Evolutionary conservation across 2,888 invertebrate species (phyloP).

Genomic region (Pyrgus malvae): DNA sequence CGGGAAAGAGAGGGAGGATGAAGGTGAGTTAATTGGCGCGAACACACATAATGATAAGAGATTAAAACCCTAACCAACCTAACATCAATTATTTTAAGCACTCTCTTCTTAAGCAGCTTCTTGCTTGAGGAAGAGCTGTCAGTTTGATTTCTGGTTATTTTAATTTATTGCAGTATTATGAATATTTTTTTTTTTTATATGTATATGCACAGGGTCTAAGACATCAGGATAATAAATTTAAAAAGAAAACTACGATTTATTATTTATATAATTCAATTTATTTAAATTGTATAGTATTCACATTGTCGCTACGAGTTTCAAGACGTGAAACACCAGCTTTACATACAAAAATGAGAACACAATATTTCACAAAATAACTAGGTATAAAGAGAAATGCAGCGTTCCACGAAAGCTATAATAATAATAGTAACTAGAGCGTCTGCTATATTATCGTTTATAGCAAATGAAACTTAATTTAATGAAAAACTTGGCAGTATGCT

Average conservation of each 20-base stretch:
- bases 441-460: constrained; percentile 48
- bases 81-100: no score
- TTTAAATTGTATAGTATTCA: constrained; percentile 81
- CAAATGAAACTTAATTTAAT: constrained; percentile 43
- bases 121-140: no score
- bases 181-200: no score
- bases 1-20: no score
- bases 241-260: constrained; percentile 40
- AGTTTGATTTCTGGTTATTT: no score
- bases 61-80: no score
- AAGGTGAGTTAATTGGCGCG: no score
- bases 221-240: not conserved
- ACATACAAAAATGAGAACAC: constrained; percentile 79
- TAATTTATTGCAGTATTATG: no score
- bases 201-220: no score
- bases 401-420: constrained; percentile 62
- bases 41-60: no score
- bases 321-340: constrained; percentile 70
- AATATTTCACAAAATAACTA: constrained; percentile 71
- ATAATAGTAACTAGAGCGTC: constrained; percentile 51
- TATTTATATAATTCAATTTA: constrained; percentile 82
- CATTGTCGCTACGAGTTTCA: constrained; percentile 76
- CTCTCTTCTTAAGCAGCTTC: no score
- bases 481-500: constrained; percentile 57
- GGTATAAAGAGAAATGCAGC: constrained; percentile 75